Conservation (phyloP, 2,888 invertebrate genomes). For the Synanthedon formicaeformis region DNA sequence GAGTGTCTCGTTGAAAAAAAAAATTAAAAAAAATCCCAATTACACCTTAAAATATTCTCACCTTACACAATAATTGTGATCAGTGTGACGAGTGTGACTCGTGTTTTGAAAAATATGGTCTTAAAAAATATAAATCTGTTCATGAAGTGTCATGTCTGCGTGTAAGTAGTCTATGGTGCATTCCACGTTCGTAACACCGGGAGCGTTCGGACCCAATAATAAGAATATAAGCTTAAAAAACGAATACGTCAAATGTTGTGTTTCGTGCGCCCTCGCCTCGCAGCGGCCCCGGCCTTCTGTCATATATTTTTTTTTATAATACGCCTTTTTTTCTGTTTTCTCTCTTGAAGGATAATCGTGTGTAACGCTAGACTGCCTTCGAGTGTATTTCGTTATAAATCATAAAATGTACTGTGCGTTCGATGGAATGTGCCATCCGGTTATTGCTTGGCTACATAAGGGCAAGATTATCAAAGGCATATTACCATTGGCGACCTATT, state of each 20-base stretch:
- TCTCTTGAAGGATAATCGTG: conserved; percentile 48
- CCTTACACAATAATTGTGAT: too few relatives aligned
- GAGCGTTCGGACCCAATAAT: conserved; percentile 66
- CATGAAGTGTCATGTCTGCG: conserved; percentile 37
- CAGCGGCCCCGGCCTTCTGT: conserved; percentile 33
- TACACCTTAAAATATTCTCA: too few relatives aligned
- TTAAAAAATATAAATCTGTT: background rate
- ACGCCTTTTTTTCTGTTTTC: conserved; percentile 22
- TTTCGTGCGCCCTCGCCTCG: conserved; percentile 48
- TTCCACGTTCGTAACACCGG: conserved; percentile 69
- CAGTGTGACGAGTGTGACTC: too few relatives aligned
- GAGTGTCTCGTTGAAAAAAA: too few relatives aligned
- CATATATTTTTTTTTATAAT: conserved; percentile 27
- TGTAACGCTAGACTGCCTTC: conserved; percentile 57
- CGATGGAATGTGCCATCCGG: conserved; percentile 8
- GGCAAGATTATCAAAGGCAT: too few relatives aligned
- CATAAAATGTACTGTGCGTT: conserved; percentile 29
- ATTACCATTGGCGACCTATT: too few relatives aligned
- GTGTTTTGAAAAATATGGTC: too few relatives aligned
- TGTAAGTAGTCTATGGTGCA: conserved; percentile 44
- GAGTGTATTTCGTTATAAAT: conserved; percentile 43
- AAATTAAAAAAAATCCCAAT: too few relatives aligned
- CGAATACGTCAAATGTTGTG: conserved; percentile 47
- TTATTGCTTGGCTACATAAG: conserved; percentile 6
- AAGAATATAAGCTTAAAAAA: conserved; percentile 64